Evolutionary conservation across 2,888 invertebrate genomes (phyloP).

Genomic region (Masnerella sp.): DNA sequence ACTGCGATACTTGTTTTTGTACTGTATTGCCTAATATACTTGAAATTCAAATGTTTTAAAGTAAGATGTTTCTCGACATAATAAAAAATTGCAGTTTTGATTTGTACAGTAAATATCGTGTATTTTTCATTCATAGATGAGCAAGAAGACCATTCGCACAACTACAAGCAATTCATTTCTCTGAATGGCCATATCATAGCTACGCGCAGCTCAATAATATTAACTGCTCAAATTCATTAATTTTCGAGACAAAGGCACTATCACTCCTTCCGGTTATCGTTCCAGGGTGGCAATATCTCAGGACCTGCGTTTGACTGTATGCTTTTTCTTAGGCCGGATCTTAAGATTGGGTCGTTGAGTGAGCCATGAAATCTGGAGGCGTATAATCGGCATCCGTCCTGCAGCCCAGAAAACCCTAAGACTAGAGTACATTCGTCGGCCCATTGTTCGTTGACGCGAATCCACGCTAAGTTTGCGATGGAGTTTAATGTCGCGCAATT

Average conservation of each 20-base stretch:
- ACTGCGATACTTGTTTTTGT: no score
- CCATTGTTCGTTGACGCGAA: slow-evolving; percentile 72
- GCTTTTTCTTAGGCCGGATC: slow-evolving; percentile 50
- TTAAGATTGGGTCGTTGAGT: slow-evolving; percentile 54
- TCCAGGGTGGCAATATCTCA: slow-evolving; percentile 38
- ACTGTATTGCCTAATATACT: no score
- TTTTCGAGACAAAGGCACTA: slow-evolving; percentile 44
- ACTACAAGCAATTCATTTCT: slow-evolving; percentile 29
- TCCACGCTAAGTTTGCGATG: slow-evolving; percentile 67
- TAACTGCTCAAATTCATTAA: slow-evolving; percentile 57
- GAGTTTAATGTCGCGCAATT: slow-evolving; percentile 77
- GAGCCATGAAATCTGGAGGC: slow-evolving; percentile 53
- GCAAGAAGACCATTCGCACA: no score
- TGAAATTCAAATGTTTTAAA: no score
- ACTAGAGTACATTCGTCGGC: slow-evolving; percentile 74
- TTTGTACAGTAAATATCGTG: no score
- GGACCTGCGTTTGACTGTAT: slow-evolving; percentile 53
- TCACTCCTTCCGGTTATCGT: slow-evolving; percentile 51
- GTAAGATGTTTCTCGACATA: no score
- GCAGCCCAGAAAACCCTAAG: slow-evolving; percentile 50
- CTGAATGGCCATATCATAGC: slow-evolving; percentile 16
- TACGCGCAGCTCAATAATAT: slow-evolving; percentile 20
- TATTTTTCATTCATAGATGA: no score
- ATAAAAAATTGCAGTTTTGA: no score
- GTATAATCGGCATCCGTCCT: slow-evolving; percentile 58